Percentiles rank a stretch among this genome's conserved stretches.
These are phyloP conservation scores for Aplidium turbinatum DNA, from an alignment of 23 tunicate species.

Conservation along the genomic window DNA sequence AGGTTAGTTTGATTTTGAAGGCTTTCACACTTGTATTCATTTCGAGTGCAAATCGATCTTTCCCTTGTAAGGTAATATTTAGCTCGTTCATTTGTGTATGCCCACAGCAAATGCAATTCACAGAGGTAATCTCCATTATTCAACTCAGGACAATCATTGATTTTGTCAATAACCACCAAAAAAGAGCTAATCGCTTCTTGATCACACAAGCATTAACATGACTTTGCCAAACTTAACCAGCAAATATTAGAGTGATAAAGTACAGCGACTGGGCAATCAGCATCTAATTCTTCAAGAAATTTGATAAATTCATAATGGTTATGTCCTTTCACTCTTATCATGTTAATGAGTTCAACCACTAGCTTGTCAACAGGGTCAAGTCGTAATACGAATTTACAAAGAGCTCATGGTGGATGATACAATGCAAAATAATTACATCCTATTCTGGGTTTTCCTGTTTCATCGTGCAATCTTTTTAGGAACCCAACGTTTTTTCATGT, in stretches of 20 bases:
- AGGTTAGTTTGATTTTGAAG: background rate
- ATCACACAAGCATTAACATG: slow-evolving; percentile 1
- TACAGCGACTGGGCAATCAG: background rate
- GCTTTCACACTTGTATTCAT: background rate
- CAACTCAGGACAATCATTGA: background rate
- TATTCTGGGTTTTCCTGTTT: slow-evolving; percentile 11
- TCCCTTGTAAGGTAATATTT: background rate
- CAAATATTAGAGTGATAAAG: slow-evolving; percentile 1
- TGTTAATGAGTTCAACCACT: background rate
- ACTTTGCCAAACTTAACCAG: slow-evolving; percentile 10
- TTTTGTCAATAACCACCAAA: background rate
- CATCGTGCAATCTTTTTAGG: slow-evolving; percentile 32
- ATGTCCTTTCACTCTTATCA: background rate
- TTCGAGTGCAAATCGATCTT: slow-evolving; percentile 8
- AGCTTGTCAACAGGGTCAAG: background rate
- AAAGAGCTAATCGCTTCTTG: slow-evolving; percentile 3
- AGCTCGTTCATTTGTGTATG: slow-evolving; percentile 24
- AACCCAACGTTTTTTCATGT: slow-evolving; percentile 34
- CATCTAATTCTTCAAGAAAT: background rate
- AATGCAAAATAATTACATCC: background rate
- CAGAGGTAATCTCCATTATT: background rate
- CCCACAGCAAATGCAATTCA: slow-evolving; percentile 11
- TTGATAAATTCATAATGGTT: background rate
- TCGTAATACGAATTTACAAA: slow-evolving; percentile 2
- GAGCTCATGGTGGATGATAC: background rate